Evolutionary conservation across 2,888 invertebrate genomes (phyloP).

Genomic region (Macrosoma leucophasiata): DNA sequence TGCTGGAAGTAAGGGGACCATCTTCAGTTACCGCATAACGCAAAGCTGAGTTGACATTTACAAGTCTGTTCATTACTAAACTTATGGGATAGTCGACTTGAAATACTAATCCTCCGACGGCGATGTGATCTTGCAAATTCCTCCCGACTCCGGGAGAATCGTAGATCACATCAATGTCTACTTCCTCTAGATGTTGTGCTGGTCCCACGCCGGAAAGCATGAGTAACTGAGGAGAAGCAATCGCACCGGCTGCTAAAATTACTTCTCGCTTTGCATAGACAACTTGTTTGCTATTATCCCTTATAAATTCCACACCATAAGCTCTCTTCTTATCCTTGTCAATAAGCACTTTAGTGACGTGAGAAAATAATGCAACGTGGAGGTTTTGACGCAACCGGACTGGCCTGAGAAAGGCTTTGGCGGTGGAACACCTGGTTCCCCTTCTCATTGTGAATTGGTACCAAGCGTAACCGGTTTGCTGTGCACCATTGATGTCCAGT

Average conservation of each 20-base stretch:
- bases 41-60: conserved; percentile 88
- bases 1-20: conserved; percentile 89
- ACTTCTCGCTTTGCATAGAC: conserved; percentile 86
- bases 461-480: conserved; percentile 91
- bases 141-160: conserved; percentile 89
- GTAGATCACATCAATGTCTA: conserved; percentile 83
- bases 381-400: conserved; percentile 85
- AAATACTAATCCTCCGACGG: conserved; percentile 89
- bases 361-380: conserved; percentile 87
- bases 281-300: conserved; percentile 77
- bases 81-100: conserved; percentile 87
- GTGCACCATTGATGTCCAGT: conserved; percentile 88
- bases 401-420: conserved; percentile 90
- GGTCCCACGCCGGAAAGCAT: conserved; percentile 94
- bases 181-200: conserved; percentile 80
- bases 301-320: conserved; percentile 86
- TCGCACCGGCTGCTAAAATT: conserved; percentile 90
- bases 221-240: conserved; percentile 93
- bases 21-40: conserved; percentile 90
- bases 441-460: conserved; percentile 93
- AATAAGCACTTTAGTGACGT: conserved; percentile 85
- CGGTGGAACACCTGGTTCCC: conserved; percentile 87
- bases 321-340: conserved; percentile 83
- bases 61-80: conserved; percentile 85
- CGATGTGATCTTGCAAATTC: conserved; percentile 93